A percentile compares a stretch with the other conserved stretches of the same genome.
phyloP scores from a whole-genome alignment of 2,797 vertebrate species.

The Enteromius radiatus region DNA sequence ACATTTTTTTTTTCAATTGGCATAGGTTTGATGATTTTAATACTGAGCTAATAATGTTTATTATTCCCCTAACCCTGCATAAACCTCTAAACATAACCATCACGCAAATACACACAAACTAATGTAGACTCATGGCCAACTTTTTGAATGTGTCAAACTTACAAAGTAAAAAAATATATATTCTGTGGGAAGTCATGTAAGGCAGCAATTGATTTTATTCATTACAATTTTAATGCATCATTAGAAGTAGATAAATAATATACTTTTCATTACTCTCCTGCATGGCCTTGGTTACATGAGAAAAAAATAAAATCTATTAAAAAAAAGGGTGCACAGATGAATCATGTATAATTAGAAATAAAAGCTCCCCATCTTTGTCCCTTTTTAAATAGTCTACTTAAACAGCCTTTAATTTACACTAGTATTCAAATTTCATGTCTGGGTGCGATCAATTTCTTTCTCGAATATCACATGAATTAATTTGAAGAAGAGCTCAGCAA shows the following conservation, averaged over 20 bases:
- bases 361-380: background rate
- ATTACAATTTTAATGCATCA: background rate
- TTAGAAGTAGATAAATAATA: background rate
- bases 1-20: background rate
- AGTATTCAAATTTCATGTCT: background rate
- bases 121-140: background rate
- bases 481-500: background rate
- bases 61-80: background rate
- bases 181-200: background rate
- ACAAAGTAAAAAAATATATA: background rate
- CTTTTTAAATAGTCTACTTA: background rate
- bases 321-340: background rate
- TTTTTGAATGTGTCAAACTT: background rate
- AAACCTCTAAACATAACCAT: no score
- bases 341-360: background rate
- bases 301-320: background rate
- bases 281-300: background rate
- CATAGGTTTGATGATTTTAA: background rate
- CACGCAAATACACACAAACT: background rate
- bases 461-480: background rate
- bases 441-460: fast-evolving
- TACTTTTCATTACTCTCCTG: background rate
- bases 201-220: constrained; percentile 1
- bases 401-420: background rate
- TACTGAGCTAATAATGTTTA: background rate